Evolutionary conservation across 2,113 vertebrate species (phyloP), one percentile per base, ranked within the genome.

Genomic region (Toxostoma redivivum): DNA sequence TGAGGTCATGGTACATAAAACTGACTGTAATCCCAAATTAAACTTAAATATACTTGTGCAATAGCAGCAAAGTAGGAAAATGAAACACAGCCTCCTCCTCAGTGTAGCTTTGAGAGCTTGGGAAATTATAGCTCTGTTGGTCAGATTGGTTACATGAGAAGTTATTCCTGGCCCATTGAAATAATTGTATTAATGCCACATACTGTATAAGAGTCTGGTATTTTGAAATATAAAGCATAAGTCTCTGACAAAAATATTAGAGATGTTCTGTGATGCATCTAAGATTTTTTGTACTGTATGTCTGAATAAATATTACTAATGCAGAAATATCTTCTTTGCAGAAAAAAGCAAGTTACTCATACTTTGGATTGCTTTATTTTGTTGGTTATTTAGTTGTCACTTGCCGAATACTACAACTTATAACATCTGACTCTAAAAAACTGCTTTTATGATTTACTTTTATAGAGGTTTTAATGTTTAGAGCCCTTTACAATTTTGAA

Each of bases 371-470:
- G 20, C 14, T 90, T 88, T 47, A 40, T 84, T 90, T 88, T 60
- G 33, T 40, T 89, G 65, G 35, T 65, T 96, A 60, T 80, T 85
- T 82, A 22, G 58, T 78, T 81, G 47, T 44, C 0, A 0, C 45
- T 86, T 74, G 47, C 37, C 44, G 60, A 69, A 19, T 53, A 10
- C 28, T 81, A 13, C 40, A 60, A 12, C 4, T 6, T 31, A 27
- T 56, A 90, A 92, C 48, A 69, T 88, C 45, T 88, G 72, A 76
- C 35, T 94, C 15, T 70, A 74, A 92, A 95, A 94, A 76, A 92
- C 69, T 91, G 42, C 33, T 94, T 89, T 91, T 69, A 77, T 82
- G n/a, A 24, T 70, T 95, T 92, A 74, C 45, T 90, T 96, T 94
- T 90, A 70, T 69, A 28, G 28, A 61, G 16, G 22, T 27, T 81